Percentiles rank a stretch among this genome's conserved stretches.
These are phyloP conservation scores for Hyalella azteca DNA, from an alignment of 2,888 invertebrate genomes.

Conservation along the genomic window DNA sequence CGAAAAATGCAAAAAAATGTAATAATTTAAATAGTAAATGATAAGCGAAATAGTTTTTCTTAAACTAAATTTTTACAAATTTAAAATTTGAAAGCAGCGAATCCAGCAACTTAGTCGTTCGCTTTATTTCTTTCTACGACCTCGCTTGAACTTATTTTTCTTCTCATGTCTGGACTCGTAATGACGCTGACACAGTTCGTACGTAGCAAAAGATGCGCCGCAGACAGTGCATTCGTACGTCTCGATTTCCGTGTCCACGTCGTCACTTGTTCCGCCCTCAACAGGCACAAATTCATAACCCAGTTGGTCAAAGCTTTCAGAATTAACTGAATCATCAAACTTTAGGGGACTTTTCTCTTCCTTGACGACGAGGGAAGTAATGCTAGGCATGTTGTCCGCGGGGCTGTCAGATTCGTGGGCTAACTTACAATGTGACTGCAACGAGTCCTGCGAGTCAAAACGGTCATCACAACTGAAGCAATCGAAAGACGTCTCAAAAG, in stretches of 20 bases:
- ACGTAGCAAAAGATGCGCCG: background rate
- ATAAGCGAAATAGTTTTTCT: background rate
- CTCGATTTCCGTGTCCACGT: background rate
- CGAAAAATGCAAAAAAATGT: background rate
- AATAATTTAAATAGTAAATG: background rate
- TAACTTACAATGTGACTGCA: background rate
- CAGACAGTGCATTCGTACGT: slow-evolving; percentile 5
- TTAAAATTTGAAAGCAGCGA: background rate
- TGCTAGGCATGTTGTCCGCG: background rate
- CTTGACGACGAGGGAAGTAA: background rate
- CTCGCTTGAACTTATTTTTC: background rate
- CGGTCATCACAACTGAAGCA: background rate
- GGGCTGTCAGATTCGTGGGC: background rate
- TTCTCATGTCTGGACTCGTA: background rate
- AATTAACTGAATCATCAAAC: too few relatives aligned
- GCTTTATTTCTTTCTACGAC: background rate
- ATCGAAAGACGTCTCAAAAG: background rate
- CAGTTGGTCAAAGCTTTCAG: background rate
- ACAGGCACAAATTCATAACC: background rate
- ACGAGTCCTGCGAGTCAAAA: background rate
- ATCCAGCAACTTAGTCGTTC: background rate
- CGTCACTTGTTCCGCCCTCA: background rate
- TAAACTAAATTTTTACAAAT: background rate
- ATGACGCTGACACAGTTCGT: background rate
- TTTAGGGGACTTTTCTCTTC: too few relatives aligned